Percentiles rank a stretch among this genome's conserved stretches.
phyloP scores from a whole-genome alignment of 2,113 vertebrate species.

The Amia ocellicauda region DNA sequence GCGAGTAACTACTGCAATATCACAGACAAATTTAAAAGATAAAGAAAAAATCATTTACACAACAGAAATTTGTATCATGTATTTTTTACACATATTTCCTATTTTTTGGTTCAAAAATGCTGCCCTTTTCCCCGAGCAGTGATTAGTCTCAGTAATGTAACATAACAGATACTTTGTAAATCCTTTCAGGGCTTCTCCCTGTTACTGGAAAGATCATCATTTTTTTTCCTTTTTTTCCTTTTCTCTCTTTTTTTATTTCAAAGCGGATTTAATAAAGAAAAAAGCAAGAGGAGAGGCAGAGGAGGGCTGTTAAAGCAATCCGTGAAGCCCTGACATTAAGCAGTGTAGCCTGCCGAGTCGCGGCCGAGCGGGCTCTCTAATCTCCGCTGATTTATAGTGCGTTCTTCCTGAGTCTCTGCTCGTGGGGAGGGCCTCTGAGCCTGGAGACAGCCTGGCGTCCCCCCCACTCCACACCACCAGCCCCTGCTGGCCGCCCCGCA shows the following conservation, averaged over 20 bases:
- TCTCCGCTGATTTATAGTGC: conserved; percentile 97
- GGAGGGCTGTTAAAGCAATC: conserved; percentile 86
- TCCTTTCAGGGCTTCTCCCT: conserved; percentile 73
- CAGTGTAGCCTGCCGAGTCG: conserved; percentile 84
- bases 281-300: conserved; percentile 36
- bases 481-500: conserved; percentile 70
- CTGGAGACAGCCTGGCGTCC: conserved; percentile 97
- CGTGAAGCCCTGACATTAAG: conserved; percentile 91
- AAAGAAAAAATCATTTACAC: no score
- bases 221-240: conserved; percentile 32
- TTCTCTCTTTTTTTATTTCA: conserved; percentile 60
- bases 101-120: conserved; percentile 63
- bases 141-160: conserved; percentile 81
- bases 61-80: no score
- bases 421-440: conserved; percentile 86
- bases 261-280: conserved; percentile 86
- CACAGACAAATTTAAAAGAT: no score
- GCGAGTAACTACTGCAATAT: no score
- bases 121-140: conserved; percentile 69
- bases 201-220: conserved; percentile 81
- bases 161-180: conserved; percentile 84
- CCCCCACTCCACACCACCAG: conserved; percentile 71
- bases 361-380: conserved; percentile 91
- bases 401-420: conserved; percentile 86
- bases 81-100: no score